Evolutionary conservation across 2,888 invertebrate species (phyloP), one percentile per base, ranked within the genome.

Genomic region (Andrena chrysosceles): DNA sequence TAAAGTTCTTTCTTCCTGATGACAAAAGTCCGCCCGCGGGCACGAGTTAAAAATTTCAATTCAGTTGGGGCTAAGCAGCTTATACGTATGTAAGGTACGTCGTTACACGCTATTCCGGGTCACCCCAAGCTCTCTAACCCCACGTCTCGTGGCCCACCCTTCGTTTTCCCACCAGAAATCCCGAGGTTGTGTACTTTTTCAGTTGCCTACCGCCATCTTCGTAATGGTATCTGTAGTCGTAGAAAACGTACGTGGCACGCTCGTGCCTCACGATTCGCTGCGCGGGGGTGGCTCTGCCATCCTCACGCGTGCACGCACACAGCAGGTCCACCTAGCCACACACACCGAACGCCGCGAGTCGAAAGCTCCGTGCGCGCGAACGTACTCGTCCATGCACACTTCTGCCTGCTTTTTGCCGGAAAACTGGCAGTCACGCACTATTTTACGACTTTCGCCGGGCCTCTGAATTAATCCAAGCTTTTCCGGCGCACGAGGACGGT

Each of bases 401-500:
- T 67, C 62, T 74, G 20, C 56, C 64, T 60, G 56, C 49, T 81
- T 64, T 67, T 70, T 8, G 67, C 71, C 72, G 52, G 60, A 71
- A 78, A 83, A 81, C 84, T 82, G 70, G 59, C 71, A 85, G 89
- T 85, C 90, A 87, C 84, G 86, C 89, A 83, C 83, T 85, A 83
- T 89, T 89, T 89, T 89, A 90, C 85, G 89, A 89, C 83, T 87
- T 85, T 77, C 71, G 62, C 70, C 71, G 74, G 77, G 81, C 74
- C 72, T 77, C 79, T 72, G 84, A 88, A 90, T 89, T 89, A 88
- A 89, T 77, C 75, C 74, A 60, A 82, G 85, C 85, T 83, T 87
- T 84, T 74, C 80, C 77, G 64, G 56, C 63, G 16, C 59, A 77
- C 73, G 62, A 76, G 81, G 63, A 64, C 77, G 56, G 54, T 62